Percentiles rank a stretch among this genome's conserved stretches.
Conservation (phyloP, 2,797 vertebrate genomes). For the Gymnopithys bicolor region DNA sequence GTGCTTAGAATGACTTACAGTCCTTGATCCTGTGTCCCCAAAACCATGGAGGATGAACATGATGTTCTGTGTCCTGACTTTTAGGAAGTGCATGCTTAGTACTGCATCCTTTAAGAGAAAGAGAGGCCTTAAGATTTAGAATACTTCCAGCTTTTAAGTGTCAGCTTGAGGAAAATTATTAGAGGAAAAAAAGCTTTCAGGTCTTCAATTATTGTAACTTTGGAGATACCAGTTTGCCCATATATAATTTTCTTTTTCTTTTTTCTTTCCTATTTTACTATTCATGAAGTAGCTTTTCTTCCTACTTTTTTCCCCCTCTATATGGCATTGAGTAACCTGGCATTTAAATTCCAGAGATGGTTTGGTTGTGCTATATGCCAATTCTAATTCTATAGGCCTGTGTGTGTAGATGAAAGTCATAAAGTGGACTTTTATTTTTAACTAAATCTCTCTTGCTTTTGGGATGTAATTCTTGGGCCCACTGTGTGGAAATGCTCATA, state of each 20-base stretch:
- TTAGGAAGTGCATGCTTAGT: background rate
- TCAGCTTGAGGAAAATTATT: background rate
- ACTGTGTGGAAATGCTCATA: background rate
- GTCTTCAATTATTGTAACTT: background rate
- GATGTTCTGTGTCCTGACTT: background rate
- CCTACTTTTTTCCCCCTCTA: background rate
- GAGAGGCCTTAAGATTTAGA: background rate
- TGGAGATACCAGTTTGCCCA: background rate
- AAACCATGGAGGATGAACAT: rapidly evolving
- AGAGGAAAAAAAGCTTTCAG: background rate
- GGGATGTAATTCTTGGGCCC: background rate
- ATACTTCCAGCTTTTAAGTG: background rate
- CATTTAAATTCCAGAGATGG: background rate
- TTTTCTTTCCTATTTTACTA: rapidly evolving
- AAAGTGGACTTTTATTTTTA: background rate
- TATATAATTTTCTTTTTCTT: background rate
- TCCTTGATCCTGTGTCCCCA: background rate
- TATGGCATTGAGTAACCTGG: background rate
- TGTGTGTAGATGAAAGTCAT: background rate
- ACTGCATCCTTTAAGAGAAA: background rate
- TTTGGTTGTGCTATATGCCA: background rate
- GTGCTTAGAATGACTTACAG: background rate
- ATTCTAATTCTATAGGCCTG: background rate
- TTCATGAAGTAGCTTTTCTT: background rate
- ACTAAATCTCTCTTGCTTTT: background rate